Base-by-base conservation (phyloP, 1,140 invertebrate species). In the Polypedilum vanderplanki region DNA sequence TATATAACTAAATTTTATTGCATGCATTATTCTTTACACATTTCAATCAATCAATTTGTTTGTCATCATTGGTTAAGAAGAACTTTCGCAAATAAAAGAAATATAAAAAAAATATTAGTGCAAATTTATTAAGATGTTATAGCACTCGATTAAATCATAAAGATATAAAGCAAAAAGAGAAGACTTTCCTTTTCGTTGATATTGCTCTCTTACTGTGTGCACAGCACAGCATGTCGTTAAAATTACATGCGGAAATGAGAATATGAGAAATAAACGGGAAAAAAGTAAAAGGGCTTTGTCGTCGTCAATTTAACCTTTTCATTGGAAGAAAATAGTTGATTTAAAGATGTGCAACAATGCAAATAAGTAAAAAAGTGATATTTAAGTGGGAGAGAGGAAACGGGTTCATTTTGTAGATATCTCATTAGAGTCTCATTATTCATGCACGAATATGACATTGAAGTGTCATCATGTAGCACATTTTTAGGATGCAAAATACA, bases 401-500 rank as follows among this genome's bases (percentile, higher is more conserved):
- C 46, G 46, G 8, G 24, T 33, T 33, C 24, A 33, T 33, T 33
- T 33, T 33, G 24, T 33, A 57, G 46, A 57, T 57, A n/a, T n/a
- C 12, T 57, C 46, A 57, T 57, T 57, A 57, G 12, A 57, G 46
- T 57, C 46, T 57, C 46, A 57, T 57, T 57, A n/a, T 57, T 57
- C 46, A 57, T 57, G 46, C 46, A 57, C n/a, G 46, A n/a, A 57
- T 9, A 57, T 57, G 46, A 57, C 46, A 57, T 57, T 57, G 46
- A 57, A 57, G 46, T 57, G 46, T 57, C 46, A 57, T 57, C 46
- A n/a, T 57, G n/a, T 57, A 57, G 10, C 41, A 12, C 41, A 12
- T 57, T 46, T 46, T 57, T 57, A 57, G 46, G 46, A 57, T 57
- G 46, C 46, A 57, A 57, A n/a, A n/a, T 57, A 57, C 46, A 57